phyloP scores from a whole-genome alignment of 2,113 vertebrate species.

The Psittacula cyanocephala region DNA sequence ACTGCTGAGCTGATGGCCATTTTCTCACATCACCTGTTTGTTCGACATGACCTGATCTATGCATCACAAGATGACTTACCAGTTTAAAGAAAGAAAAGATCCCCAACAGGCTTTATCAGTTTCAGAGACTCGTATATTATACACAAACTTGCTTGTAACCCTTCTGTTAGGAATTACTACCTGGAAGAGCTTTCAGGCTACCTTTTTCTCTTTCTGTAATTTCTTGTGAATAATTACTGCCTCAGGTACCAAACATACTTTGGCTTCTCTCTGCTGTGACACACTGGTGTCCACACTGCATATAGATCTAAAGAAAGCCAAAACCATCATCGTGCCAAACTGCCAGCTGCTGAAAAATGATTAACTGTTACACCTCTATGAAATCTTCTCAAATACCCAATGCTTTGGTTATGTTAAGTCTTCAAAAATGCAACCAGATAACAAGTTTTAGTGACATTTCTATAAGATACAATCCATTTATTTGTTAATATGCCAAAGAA shows the following conservation, averaged over 20 bases:
- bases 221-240: neutral
- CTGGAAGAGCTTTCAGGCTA: neutral
- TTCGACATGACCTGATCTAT: neutral
- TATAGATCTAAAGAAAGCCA: neutral
- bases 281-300: rapidly evolving
- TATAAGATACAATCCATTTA: neutral
- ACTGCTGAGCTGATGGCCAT: neutral
- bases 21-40: neutral
- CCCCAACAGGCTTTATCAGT: neutral
- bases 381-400: neutral
- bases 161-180: neutral
- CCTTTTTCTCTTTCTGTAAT: neutral
- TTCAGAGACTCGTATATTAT: neutral
- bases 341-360: neutral
- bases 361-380: neutral
- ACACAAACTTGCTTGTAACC: neutral
- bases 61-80: neutral
- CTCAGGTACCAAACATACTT: neutral
- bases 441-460: neutral
- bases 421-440: neutral
- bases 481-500: neutral
- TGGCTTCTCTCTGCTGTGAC: neutral
- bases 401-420: neutral
- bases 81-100: neutral
- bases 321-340: rapidly evolving